A percentile compares a stretch with the other conserved stretches of the same genome.
Conservation (phyloP, 2,888 invertebrate genomes). For the Cataglyphis livida region DNA sequence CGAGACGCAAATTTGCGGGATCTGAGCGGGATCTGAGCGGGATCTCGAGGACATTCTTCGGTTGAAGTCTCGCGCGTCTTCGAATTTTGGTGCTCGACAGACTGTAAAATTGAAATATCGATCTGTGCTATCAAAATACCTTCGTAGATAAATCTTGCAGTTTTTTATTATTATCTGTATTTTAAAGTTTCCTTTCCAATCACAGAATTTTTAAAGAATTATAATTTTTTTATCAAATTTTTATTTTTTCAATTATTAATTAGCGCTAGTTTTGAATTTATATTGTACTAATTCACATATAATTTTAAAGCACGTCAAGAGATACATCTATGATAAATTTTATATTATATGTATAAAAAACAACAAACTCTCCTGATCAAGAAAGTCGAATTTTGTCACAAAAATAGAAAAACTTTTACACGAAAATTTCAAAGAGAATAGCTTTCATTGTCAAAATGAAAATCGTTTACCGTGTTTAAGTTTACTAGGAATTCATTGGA, state of each 20-base stretch:
- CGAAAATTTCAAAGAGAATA: constrained; percentile 31
- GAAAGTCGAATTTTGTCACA: background rate
- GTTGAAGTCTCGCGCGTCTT: constrained; percentile 26
- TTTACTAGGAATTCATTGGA: constrained; percentile 46
- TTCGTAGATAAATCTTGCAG: background rate
- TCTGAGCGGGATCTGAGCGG: constrained; percentile 34
- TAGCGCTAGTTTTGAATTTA: background rate
- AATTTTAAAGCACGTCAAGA: background rate
- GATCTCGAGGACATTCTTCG: constrained; percentile 37
- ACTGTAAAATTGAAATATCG: constrained; percentile 54
- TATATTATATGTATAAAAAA: too few species aligned
- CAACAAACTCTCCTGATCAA: background rate
- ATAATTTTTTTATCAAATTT: background rate
- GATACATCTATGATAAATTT: background rate
- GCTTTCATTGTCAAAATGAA: constrained; percentile 15
- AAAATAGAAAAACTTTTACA: constrained; percentile 2
- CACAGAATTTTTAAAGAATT: background rate
- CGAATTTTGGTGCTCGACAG: constrained; percentile 45
- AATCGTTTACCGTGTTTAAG: constrained; percentile 44
- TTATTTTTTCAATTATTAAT: background rate
- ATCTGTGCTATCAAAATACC: constrained; percentile 40
- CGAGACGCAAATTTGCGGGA: constrained; percentile 56
- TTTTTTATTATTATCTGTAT: background rate
- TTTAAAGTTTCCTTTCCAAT: background rate
- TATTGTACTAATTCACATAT: background rate